phyloP scores from a whole-genome alignment of 2,888 invertebrate species.

The Gasteruption jaculator region DNA sequence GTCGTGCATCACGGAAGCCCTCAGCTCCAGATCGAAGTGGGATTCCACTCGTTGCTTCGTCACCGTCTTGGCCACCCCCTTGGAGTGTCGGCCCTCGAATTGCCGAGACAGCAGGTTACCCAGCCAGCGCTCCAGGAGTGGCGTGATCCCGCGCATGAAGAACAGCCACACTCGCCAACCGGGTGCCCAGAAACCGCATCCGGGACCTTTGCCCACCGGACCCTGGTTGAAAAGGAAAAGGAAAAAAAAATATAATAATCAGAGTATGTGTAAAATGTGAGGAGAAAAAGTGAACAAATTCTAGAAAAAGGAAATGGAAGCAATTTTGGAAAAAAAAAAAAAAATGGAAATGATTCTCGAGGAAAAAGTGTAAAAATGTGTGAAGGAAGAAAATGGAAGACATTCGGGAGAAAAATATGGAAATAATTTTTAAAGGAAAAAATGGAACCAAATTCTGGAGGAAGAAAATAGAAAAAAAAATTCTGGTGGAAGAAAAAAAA shows the following conservation, averaged over 20 bases:
- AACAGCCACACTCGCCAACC: slow-evolving; percentile 99
- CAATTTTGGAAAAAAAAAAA: no score
- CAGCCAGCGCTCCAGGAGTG: slow-evolving; percentile 96
- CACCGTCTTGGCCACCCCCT: slow-evolving; percentile 99
- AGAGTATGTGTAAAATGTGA: slow-evolving; percentile 1
- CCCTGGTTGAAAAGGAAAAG: no score
- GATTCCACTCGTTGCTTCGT: slow-evolving; percentile 99
- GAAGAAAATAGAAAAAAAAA: no score
- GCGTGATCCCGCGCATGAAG: slow-evolving; percentile 99
- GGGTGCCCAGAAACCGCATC: slow-evolving; percentile 98
- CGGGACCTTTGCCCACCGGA: slow-evolving; percentile 97
- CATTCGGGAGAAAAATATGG: no score
- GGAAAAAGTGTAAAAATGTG: no score
- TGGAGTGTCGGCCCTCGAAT: slow-evolving; percentile 98
- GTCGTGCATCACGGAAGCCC: slow-evolving; percentile 95
- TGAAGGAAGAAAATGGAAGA: no score
- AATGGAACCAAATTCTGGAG: no score
- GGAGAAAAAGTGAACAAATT: background rate
- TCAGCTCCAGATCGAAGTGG: slow-evolving; percentile 97
- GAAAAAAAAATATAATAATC: slow-evolving; percentile 25
- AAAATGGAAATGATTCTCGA: no score
- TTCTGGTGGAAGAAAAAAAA: background rate
- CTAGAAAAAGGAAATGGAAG: no score
- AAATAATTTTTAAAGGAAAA: no score
- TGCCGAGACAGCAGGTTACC: slow-evolving; percentile 97